Conservation (phyloP, 2,888 invertebrate genomes). For the Uropetala carovei region DNA sequence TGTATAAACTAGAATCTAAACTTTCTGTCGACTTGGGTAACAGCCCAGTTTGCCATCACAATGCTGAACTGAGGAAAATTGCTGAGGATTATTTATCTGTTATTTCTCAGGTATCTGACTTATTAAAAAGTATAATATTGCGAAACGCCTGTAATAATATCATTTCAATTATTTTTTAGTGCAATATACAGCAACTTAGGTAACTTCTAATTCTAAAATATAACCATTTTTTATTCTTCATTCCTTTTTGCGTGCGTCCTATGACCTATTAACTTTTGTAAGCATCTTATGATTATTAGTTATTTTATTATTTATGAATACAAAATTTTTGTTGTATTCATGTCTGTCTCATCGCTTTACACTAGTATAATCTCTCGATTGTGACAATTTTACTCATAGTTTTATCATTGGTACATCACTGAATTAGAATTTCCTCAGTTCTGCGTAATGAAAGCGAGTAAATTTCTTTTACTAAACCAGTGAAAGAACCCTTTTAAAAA, state of each 20-base stretch:
- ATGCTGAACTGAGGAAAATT: constrained; percentile 73
- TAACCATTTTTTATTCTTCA: background rate
- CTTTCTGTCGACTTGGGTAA: constrained; percentile 74
- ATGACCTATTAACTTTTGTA: background rate
- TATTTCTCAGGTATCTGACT: constrained; percentile 72
- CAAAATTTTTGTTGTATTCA: too few relatives aligned
- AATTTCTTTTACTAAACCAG: too few relatives aligned
- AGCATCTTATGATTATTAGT: background rate
- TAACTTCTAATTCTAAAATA: background rate
- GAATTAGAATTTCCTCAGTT: too few relatives aligned
- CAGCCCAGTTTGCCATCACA: constrained; percentile 74
- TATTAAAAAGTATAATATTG: too few relatives aligned
- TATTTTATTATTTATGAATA: background rate
- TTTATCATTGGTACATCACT: background rate
- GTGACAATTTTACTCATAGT: background rate
- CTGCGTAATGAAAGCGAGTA: too few relatives aligned
- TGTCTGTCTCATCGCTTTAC: too few relatives aligned
- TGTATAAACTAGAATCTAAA: constrained; percentile 73
- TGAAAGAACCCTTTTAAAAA: too few relatives aligned
- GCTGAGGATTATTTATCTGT: constrained; percentile 76
- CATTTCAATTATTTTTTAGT: background rate
- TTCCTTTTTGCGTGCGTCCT: background rate
- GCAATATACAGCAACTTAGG: background rate
- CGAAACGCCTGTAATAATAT: too few relatives aligned
- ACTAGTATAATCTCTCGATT: too few relatives aligned